Evolutionary conservation across 2,797 vertebrate genomes (phyloP).

Genomic region (Oreonectes daqikongensis): DNA sequence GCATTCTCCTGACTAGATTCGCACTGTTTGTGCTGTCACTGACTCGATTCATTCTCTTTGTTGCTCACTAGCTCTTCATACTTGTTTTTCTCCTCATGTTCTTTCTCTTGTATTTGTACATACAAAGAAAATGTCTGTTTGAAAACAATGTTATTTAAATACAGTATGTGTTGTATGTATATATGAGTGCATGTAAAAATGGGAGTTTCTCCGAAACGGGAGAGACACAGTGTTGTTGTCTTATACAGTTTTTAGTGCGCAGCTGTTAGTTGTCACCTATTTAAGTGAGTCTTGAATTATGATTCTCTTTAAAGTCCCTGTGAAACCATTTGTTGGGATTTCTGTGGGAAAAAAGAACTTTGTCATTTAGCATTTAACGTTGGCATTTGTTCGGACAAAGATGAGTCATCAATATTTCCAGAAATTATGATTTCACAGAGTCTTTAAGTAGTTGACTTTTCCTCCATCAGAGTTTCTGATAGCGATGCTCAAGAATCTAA

Average conservation of each 20-base stretch:
- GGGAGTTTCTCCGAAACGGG: slow-evolving; percentile 15
- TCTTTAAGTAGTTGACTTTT: not conserved
- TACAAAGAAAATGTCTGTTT: slow-evolving; percentile 53
- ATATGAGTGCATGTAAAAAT: slow-evolving; percentile 53
- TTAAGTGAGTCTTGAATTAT: slow-evolving; percentile 22
- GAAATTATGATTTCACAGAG: not conserved
- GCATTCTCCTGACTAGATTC: slow-evolving; percentile 56
- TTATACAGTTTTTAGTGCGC: not conserved
- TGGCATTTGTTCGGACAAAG: not conserved
- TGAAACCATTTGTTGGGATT: slow-evolving; percentile 1
- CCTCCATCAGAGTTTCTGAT: not conserved
- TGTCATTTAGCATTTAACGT: too few relatives aligned
- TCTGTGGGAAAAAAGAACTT: too few relatives aligned
- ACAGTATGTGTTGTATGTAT: slow-evolving; percentile 53
- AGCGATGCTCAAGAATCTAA: not conserved
- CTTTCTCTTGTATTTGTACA: slow-evolving; percentile 49
- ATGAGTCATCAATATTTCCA: not conserved
- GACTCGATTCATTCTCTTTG: slow-evolving; percentile 29
- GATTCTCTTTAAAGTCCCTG: slow-evolving; percentile 25
- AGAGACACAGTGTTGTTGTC: slow-evolving; percentile 27
- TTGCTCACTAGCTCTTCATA: slow-evolving; percentile 22
- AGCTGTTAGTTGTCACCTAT: slow-evolving; percentile 18
- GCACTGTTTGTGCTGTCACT: slow-evolving; percentile 51
- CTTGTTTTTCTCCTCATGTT: slow-evolving; percentile 21
- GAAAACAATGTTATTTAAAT: slow-evolving; percentile 61